Base-by-base conservation (phyloP, 2,888 invertebrate genomes). In the Linyphia triangularis region DNA sequence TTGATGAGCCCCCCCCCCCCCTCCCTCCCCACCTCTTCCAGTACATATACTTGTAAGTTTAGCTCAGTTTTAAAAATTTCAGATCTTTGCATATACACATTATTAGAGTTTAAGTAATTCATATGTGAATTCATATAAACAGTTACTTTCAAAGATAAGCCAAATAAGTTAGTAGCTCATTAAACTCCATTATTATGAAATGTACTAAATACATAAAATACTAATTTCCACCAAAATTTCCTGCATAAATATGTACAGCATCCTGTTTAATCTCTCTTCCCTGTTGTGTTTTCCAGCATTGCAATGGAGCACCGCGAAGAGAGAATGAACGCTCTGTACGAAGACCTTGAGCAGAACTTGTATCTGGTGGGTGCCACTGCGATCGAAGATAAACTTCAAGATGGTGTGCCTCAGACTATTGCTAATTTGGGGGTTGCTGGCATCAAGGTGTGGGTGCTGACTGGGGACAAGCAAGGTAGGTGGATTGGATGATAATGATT, bases 361-460 rank as follows among this genome's bases (percentile, higher is more conserved):
- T 94, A 95, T 72, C 94, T 99, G 82, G 92, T 98, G 61, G 98
- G 99, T 79, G 98, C 98, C n/a, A 98, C 99, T 79, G 99, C 99
- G 73, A 99, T 99, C 92, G 99, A 99, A 94, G 99, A 99, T 93
- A 99, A 99, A 93, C 94, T 99, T 91, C 99, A 99, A 93, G 99
- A 99, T 92, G 99, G 99, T 77, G 99, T 99, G 0, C 94, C 94
- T 0, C 97, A 98, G 92, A 95, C 98, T 2, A 99, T 99, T 92
- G 97, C 98, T 77, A 98, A 98, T 94, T 94, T 99, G 89, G 96
- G 96, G 90, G 94, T 96, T 93, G 99, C 99, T 83, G 98, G 98
- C 90, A 99, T 99, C 89, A 99, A 99, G 94, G 96, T 99, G 91
- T 99, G 99, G 99, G 99, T 99, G 51, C 94, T 99, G 83, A 99